Conservation (phyloP, 2,888 invertebrate species). For the Drepana falcataria region DNA sequence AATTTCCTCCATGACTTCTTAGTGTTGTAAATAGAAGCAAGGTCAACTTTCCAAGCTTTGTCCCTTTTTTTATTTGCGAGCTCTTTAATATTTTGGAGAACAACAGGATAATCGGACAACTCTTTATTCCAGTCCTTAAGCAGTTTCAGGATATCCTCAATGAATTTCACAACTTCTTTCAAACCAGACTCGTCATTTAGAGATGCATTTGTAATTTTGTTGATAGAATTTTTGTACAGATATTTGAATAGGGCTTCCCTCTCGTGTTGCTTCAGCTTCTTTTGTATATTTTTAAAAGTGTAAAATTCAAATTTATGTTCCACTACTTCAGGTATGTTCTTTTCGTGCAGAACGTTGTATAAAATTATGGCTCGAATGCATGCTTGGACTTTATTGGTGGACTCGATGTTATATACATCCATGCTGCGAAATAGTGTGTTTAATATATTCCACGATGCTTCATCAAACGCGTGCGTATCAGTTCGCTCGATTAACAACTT, state of each 20-base stretch:
- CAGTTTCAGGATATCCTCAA: conserved; percentile 28
- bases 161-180: conserved; percentile 11
- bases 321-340: conserved; percentile 33
- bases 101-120: conserved; percentile 34
- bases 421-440: conserved; percentile 40
- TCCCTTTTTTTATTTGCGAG: conserved; percentile 33
- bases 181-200: conserved; percentile 28
- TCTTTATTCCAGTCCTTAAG: conserved; percentile 46
- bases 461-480: conserved; percentile 31
- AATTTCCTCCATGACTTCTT: conserved; percentile 52
- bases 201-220: conserved; percentile 21
- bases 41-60: conserved; percentile 30
- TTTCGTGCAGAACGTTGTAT: conserved; percentile 32
- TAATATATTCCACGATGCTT: conserved; percentile 44
- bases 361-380: conserved; percentile 37
- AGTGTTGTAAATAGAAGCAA: conserved; percentile 41
- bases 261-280: conserved; percentile 31
- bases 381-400: conserved; percentile 23
- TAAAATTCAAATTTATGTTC: conserved; percentile 34
- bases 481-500: conserved; percentile 28
- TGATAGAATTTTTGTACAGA: conserved; percentile 27
- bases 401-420: conserved; percentile 34
- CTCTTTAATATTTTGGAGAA: conserved; percentile 40
- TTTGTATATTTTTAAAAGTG: conserved; percentile 27
- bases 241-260: conserved; percentile 43